phyloP scores from a whole-genome alignment of 2,113 vertebrate species.

The Vulpes lagopus region DNA sequence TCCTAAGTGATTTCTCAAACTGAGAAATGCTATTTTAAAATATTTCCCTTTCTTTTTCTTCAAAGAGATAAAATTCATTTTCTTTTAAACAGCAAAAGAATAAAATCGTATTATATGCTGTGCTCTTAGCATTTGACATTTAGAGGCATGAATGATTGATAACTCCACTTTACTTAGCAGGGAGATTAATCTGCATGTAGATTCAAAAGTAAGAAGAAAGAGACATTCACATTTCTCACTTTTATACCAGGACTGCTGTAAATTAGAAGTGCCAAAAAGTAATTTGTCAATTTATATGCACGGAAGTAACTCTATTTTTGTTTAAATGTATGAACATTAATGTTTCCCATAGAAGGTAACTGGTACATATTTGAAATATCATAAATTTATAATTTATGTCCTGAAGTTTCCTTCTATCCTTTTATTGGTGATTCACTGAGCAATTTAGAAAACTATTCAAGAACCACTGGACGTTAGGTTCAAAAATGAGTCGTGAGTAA shows the following conservation, averaged over 20 bases:
- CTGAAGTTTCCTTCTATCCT: slow-evolving; percentile 23
- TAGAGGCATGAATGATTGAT: slow-evolving; percentile 82
- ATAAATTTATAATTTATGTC: slow-evolving; percentile 34
- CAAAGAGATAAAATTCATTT: slow-evolving; percentile 53
- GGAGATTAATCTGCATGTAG: slow-evolving; percentile 83
- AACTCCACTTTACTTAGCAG: slow-evolving; percentile 73
- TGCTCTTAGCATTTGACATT: slow-evolving; percentile 81
- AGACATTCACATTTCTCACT: slow-evolving; percentile 77
- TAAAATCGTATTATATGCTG: slow-evolving; percentile 43
- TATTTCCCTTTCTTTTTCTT: slow-evolving; percentile 22
- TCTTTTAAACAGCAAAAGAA: slow-evolving; percentile 64
- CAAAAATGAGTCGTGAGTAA: slow-evolving; percentile 47
- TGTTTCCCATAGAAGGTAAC: slow-evolving; percentile 7
- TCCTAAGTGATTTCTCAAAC: neutral
- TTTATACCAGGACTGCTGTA: slow-evolving; percentile 76
- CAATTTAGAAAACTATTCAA: slow-evolving; percentile 61
- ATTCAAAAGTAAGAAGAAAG: slow-evolving; percentile 74
- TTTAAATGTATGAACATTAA: slow-evolving; percentile 71
- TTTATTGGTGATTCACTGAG: slow-evolving; percentile 48
- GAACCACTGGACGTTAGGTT: slow-evolving; percentile 38
- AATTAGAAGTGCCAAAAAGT: slow-evolving; percentile 79
- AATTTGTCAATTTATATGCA: slow-evolving; percentile 80
- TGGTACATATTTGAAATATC: slow-evolving; percentile 61
- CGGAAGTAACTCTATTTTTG: slow-evolving; percentile 70
- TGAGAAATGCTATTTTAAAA: slow-evolving; percentile 12